phyloP scores from a whole-genome alignment of 2,113 vertebrate species.

The Pseudopipra pipra region DNA sequence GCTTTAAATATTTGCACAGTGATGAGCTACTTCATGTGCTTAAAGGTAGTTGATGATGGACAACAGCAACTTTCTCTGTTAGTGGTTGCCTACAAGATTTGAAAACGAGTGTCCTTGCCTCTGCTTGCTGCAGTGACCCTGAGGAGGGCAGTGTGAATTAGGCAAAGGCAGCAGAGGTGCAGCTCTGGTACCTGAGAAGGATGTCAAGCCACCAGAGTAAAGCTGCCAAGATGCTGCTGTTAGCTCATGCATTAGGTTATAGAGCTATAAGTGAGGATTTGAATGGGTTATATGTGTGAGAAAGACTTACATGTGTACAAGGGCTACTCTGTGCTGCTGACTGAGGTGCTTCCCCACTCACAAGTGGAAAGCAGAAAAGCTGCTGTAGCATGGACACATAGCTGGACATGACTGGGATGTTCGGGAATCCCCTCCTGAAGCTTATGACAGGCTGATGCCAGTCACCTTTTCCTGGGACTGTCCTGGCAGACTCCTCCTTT shows the following conservation, averaged over 20 bases:
- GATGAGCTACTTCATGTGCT: neutral
- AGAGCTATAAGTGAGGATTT: neutral
- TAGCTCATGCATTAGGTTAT: neutral
- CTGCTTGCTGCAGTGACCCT: neutral
- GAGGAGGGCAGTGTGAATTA: neutral
- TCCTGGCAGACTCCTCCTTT: neutral
- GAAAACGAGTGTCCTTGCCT: neutral
- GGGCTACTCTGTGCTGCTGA: neutral
- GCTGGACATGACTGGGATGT: rapidly evolving
- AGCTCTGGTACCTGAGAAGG: neutral
- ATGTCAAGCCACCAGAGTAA: neutral
- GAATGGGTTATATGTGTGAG: neutral
- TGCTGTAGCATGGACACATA: neutral
- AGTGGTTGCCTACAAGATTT: neutral
- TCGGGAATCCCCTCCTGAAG: neutral
- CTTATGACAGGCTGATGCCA: neutral
- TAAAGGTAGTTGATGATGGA: neutral
- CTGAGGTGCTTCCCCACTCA: neutral
- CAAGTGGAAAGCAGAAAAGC: neutral
- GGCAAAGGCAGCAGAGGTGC: neutral
- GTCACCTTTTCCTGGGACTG: neutral
- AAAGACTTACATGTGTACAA: neutral
- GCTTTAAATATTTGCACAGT: neutral
- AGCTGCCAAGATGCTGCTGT: neutral
- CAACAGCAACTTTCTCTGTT: neutral